Base-by-base conservation (phyloP, 2,113 vertebrate species). In the Mastomys natalensis region DNA sequence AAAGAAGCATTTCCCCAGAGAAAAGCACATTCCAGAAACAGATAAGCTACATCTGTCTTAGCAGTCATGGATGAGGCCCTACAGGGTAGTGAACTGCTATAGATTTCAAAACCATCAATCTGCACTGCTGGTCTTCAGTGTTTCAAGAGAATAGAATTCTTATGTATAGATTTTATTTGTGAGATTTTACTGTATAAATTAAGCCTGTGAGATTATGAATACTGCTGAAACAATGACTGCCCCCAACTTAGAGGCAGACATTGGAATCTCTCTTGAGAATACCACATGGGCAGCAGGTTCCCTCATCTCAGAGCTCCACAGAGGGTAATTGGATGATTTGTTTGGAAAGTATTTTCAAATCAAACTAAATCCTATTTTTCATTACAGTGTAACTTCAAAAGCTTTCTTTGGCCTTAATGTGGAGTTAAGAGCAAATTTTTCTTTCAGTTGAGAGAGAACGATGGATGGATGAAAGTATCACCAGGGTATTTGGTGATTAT, bases 21-120 rank as follows among this genome's bases (percentile, higher is more conserved):
- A 31, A 82, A 66, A 78, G 12, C 37, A 87, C 22, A 8, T 37
- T 94, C 81, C 89, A 94, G 72, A 95, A 96, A 92, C 72, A 94
- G 91, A 95, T 78, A 70, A 1, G 17, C 58, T 86, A 74, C 94
- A 87, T 95, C 89, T 97, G 92, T 88, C 95, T 96, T 15, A 87
- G 48, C 58, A 55, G 76, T 53, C 94, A 24, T 53, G 40, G 34
- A 24, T 17, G 31, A 53, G 53, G 7, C 64, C 86, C 78, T 80
- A 51, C 60, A 92, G 82, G 60, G 55, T 91, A 89, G 91, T 1
- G 5, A 64, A 80, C 84, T 89, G 78, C 77, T 93, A 73, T 21
- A 78, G 31, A 89, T 93, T 91, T 91, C 66, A 91, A 89, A 97
- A 95, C 60, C 40, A 89, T 89, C 55, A 40, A 37, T 84, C 48